Evolutionary conservation across 2,888 invertebrate genomes (phyloP), one percentile per base, ranked within the genome.

Genomic region (Palloptera scutellata): DNA sequence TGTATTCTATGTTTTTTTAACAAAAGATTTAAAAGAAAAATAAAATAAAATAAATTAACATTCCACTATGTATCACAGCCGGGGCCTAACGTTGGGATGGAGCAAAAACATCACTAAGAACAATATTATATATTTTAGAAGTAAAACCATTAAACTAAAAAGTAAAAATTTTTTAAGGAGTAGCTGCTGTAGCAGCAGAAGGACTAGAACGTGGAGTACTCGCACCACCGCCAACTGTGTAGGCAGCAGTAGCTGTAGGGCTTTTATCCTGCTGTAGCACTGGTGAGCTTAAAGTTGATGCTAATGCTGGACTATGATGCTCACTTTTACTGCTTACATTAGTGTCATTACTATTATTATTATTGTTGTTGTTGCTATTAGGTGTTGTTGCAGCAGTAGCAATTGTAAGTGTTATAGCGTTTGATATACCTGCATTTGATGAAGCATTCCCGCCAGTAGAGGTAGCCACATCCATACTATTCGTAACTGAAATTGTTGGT

Each of bases 1-100:
- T 17, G 52, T n/a, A 11, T 30, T 48, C 15, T 45, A 58, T 48
- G 5, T 19, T 12, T 20, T 30, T 51, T 51, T 15, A 58, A 30
- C 30, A 30, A 30, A 30, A 30, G 30, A 30, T 30, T 30, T 2
- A 30, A 30, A 30, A 4, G 3, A 30, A 30, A 30, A 30, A 30
- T 30, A 30, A 30, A 30, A 30, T 6, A 30, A 2, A 6, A 30
- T 30, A 30, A 30, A 30, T 30, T 30, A 30, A 30, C 30, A n/a
- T 48, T 66, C 52, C 55, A 52, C 61, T 66, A 81, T 81, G 80
- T 84, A 84, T 84, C 84, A 84, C 85, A 84, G 84, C 83, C 84
- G 85, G 85, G 85, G 81, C 30, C 77, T 80, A 83, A 83, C 77
- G 75, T 76, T 79, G 73, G 81, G 81, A 76, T 77, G 68, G 71